phyloP scores from a whole-genome alignment of 2,888 invertebrate genomes.

The Epinotia nisella region DNA sequence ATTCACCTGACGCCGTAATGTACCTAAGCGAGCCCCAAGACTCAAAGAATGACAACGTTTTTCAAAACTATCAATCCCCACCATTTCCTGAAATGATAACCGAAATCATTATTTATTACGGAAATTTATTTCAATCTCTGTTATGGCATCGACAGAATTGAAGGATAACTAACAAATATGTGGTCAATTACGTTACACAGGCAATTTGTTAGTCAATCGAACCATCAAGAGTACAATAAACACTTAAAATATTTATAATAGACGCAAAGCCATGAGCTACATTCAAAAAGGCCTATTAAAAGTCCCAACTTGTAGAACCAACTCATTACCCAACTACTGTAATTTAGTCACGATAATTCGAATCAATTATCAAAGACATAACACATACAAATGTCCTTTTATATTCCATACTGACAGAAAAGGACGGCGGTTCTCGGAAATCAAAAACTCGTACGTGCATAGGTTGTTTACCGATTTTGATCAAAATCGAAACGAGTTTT shows the following conservation, averaged over 20 bases:
- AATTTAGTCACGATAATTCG: conserved; percentile 52
- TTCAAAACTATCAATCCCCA: too few species aligned
- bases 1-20: too few species aligned
- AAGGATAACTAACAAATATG: background rate
- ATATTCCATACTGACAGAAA: conserved; percentile 53
- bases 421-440: conserved; percentile 52
- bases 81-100: too few species aligned
- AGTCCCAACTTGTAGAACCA: conserved; percentile 35
- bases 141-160: background rate
- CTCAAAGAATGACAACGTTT: too few species aligned
- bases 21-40: too few species aligned
- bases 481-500: conserved; percentile 58
- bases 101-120: too few species aligned
- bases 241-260: conserved; percentile 27
- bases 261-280: conserved; percentile 7
- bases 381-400: conserved; percentile 51
- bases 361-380: conserved; percentile 56
- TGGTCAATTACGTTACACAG: background rate
- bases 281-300: conserved; percentile 26
- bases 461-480: conserved; percentile 63
- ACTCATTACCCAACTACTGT: conserved; percentile 48
- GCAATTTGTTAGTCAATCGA: conserved; percentile 19
- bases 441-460: conserved; percentile 57
- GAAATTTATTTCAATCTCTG: too few species aligned
- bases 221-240: background rate